A percentile compares a stretch with the other conserved stretches of the same genome.
These are phyloP conservation scores for Monarcha castaneiventris DNA, from an alignment of 2,113 vertebrate species.

Conservation along the genomic window DNA sequence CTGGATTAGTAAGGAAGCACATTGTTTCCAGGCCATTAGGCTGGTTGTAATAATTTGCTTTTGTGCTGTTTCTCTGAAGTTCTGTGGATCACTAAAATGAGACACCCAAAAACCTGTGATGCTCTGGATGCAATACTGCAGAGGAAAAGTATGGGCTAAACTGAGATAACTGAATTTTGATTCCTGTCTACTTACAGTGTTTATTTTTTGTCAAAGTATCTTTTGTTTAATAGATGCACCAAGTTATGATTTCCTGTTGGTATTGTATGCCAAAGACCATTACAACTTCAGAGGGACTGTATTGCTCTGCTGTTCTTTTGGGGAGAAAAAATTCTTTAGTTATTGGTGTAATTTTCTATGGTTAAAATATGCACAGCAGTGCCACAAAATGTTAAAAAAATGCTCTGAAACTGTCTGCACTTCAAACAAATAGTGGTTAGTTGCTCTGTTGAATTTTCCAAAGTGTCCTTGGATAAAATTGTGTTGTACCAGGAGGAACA, in stretches of 20 bases:
- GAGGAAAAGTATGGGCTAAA: neutral
- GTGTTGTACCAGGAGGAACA: neutral
- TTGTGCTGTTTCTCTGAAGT: neutral
- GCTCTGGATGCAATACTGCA: neutral
- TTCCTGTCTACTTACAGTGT: neutral
- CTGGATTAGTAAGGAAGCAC: neutral
- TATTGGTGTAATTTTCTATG: neutral
- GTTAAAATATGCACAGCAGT: neutral
- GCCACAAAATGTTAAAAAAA: neutral
- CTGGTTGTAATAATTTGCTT: neutral
- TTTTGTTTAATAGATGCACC: neutral
- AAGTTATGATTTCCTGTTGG: neutral
- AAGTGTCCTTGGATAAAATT: neutral
- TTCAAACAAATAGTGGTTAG: neutral
- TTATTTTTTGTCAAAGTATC: neutral
- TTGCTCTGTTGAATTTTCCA: neutral
- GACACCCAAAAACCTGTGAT: neutral
- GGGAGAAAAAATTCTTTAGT: neutral
- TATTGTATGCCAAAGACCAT: neutral
- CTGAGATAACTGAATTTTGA: neutral
- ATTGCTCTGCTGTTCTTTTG: neutral
- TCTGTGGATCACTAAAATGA: neutral
- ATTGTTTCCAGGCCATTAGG: neutral
- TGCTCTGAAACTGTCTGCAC: neutral
- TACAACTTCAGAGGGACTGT: neutral